Percentiles rank a stretch among this genome's conserved stretches.
Evolutionary conservation across 2,888 invertebrate species (phyloP).

Genomic region (Philereme transversata): DNA sequence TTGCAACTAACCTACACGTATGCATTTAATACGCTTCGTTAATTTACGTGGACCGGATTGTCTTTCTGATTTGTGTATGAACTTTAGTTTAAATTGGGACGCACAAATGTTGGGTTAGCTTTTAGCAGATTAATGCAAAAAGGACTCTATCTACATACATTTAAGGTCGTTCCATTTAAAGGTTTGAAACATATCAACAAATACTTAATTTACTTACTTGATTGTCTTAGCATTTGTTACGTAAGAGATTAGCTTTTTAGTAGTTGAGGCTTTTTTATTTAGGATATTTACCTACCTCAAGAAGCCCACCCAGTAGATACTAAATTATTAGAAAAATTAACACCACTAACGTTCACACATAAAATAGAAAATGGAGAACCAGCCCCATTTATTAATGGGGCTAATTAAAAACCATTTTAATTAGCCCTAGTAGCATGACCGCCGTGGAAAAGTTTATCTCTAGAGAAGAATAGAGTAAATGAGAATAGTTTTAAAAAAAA

Average conservation of each 20-base stretch:
- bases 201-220: too few species aligned
- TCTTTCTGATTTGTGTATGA: neutral
- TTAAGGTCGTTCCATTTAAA: neutral
- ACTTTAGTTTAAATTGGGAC: neutral
- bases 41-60: neutral
- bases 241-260: neutral
- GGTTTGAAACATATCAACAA: too few species aligned
- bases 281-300: conserved; percentile 26
- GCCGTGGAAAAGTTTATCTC: too few species aligned
- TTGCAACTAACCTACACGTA: neutral
- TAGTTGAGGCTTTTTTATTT: conserved; percentile 13
- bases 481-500: too few species aligned
- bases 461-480: too few species aligned
- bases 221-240: neutral
- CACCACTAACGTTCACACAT: conserved; percentile 25
- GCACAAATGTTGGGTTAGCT: neutral
- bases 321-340: conserved; percentile 4
- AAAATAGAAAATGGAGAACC: conserved; percentile 24
- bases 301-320: conserved; percentile 17
- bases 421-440: too few species aligned
- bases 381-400: neutral
- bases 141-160: neutral
- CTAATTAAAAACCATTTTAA: too few species aligned
- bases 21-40: neutral
- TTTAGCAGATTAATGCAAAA: neutral